Base-by-base conservation (phyloP, 1,140 invertebrate genomes). In the Temnothorax curvispinosus region DNA sequence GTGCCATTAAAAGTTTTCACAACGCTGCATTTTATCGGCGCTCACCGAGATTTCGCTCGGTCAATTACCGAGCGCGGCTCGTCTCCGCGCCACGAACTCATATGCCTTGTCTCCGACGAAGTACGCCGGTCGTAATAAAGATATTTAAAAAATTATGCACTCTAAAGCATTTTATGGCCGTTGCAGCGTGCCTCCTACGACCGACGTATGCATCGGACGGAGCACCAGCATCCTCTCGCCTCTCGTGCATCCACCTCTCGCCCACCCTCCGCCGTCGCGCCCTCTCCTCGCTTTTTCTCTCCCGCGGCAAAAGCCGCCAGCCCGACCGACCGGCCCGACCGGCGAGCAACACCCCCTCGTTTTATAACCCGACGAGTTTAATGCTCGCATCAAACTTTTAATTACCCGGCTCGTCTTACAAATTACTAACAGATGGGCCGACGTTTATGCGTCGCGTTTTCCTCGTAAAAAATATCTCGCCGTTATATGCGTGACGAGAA, bases 331-430 rank as follows among this genome's bases (percentile, higher is more conserved):
- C 82, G 67, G 69, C 67, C 77, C 78, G 71, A 65, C 60, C 81
- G 71, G 71, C 74, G 50, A 88, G 91, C 69, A 84, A 90, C 88
- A 90, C 91, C 88, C 90, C 77, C 88, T 91, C 91, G 93, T 93
- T 94, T 94, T 94, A 94, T 92, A 94, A 93, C 94, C 93, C 90
- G 90, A 92, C 93, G 91, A 94, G 92, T 94, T 94, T 95, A 94
- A 94, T 94, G 93, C 89, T 92, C 93, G 93, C 94, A 94, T 95
- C 93, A 94, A 94, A 94, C 92, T 95, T 95, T 95, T 95, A 95
- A 94, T 95, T 95, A 93, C 93, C 89, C 92, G 87, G 90, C 93
- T 94, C 91, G 91, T 91, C 93, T 94, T 94, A 93, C 93, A 95
- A 94, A 95, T 94, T 95, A 93, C 93, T 90, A 94, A 94, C 94